A percentile compares a stretch with the other conserved stretches of the same genome.
phyloP scores from a whole-genome alignment of 1,140 invertebrate genomes.

The Amphibalanus amphitrite region DNA sequence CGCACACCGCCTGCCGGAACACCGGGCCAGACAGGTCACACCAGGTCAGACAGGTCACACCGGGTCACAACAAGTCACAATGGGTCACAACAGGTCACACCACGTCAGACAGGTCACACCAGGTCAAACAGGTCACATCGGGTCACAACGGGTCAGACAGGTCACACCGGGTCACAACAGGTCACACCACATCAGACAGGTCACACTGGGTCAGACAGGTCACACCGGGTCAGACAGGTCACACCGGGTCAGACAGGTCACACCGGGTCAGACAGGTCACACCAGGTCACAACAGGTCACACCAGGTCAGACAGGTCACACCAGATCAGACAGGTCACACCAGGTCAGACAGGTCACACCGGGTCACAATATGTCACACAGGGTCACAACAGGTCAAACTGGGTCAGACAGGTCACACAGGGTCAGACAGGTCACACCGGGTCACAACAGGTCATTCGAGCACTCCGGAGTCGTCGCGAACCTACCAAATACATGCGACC shows the following conservation, averaged over 20 bases:
- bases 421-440: no score
- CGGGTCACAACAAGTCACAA: background rate
- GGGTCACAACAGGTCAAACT: no score
- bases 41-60: background rate
- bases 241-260: background rate
- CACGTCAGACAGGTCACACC: background rate
- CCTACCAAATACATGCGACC: no score
- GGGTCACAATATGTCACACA: no score
- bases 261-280: background rate
- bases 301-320: background rate
- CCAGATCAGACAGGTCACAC: background rate
- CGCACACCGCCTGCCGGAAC: background rate
- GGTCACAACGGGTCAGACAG: background rate
- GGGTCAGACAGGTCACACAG: background rate
- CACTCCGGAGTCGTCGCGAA: no score
- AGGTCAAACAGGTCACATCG: background rate
- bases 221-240: background rate
- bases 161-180: background rate
- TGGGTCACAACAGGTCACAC: background rate
- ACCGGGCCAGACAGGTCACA: background rate
- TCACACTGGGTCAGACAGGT: background rate
- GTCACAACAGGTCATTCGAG: no score
- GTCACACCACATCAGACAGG: background rate
- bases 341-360: background rate
- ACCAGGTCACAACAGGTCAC: background rate